Conservation (phyloP, 2,113 vertebrate genomes). For the Oncorhynchus nerka region DNA sequence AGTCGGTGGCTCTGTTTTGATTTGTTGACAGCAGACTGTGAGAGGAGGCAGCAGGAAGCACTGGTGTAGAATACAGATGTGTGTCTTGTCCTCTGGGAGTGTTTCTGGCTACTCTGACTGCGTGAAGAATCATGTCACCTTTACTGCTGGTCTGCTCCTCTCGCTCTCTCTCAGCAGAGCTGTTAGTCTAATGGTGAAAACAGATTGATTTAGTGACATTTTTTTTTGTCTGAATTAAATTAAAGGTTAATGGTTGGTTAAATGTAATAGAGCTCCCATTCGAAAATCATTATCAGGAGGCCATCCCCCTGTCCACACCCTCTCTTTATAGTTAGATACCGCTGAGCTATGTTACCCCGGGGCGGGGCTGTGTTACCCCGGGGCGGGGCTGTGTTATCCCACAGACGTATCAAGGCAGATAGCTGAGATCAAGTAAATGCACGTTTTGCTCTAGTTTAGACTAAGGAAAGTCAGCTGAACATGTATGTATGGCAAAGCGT, state of each 20-base stretch:
- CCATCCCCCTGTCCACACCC: neutral
- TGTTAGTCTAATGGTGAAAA: neutral
- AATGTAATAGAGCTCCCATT: neutral
- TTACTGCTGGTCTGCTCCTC: no score
- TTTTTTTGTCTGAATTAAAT: neutral
- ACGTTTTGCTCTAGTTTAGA: no score
- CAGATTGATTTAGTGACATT: neutral
- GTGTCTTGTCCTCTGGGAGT: neutral
- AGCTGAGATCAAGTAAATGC: no score
- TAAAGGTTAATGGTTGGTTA: neutral
- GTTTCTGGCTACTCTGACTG: neutral
- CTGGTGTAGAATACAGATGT: constrained; percentile 11
- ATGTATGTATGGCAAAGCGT: no score
- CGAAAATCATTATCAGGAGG: neutral
- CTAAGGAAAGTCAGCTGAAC: no score
- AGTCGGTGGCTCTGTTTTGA: neutral
- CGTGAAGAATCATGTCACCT: neutral
- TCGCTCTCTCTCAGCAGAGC: neutral
- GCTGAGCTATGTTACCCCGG: no score
- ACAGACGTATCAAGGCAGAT: no score
- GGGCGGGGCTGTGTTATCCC: no score
- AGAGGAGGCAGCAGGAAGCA: constrained; percentile 13
- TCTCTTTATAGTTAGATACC: no score
- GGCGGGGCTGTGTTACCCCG: no score
- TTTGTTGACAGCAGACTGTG: neutral